phyloP scores from a whole-genome alignment of 1,140 invertebrate species.

The Thaumatotibia leucotreta region DNA sequence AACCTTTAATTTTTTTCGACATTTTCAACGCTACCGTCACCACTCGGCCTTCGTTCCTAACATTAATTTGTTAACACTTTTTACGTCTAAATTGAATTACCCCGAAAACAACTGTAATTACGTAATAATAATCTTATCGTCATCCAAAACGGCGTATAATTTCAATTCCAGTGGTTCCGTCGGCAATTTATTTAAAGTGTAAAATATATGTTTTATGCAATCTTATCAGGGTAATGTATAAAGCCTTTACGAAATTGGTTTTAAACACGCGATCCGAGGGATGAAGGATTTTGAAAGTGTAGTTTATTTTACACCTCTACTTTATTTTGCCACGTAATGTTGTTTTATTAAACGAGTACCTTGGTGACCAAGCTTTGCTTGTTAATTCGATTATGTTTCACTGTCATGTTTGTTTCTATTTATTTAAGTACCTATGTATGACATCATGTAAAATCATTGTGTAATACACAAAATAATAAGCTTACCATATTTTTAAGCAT shows the following conservation, averaged over 20 bases:
- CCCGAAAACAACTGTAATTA: neutral
- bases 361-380: neutral
- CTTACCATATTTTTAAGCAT: too few relatives aligned
- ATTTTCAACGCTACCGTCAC: too few relatives aligned
- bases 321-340: neutral
- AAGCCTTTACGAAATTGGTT: neutral
- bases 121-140: constrained; percentile 11
- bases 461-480: too few relatives aligned
- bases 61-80: too few relatives aligned
- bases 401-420: too few relatives aligned
- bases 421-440: too few relatives aligned
- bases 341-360: neutral
- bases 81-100: neutral
- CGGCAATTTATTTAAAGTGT: neutral
- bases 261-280: neutral
- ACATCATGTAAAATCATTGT: too few relatives aligned
- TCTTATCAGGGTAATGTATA: constrained; percentile 8
- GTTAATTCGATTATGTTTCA: too few relatives aligned
- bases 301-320: neutral
- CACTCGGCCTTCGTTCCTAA: too few relatives aligned
- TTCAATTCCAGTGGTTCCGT: neutral
- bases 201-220: constrained; percentile 1
- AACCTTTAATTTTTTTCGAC: too few relatives aligned
- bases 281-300: neutral
- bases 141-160: constrained; percentile 42